Evolutionary conservation across 2,888 invertebrate genomes (phyloP).

Genomic region (Cryptocephalus moraei): DNA sequence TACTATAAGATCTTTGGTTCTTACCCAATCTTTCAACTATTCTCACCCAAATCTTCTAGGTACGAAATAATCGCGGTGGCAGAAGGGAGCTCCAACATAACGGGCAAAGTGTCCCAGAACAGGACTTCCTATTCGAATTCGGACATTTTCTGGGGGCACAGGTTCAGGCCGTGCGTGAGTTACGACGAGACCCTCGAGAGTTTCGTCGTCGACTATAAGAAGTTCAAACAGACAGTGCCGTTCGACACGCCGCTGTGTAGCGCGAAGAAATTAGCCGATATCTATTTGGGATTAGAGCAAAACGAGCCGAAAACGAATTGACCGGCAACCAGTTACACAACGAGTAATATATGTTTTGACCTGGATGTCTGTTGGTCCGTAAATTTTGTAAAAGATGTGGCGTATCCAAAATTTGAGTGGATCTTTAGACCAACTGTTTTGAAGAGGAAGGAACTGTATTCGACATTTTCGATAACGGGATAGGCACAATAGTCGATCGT

Average conservation of each 20-base stretch:
- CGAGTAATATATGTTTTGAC: too few species aligned
- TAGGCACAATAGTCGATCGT: too few species aligned
- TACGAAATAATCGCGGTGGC: slow-evolving; percentile 75
- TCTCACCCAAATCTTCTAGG: slow-evolving; percentile 41
- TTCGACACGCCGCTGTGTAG: slow-evolving; percentile 80
- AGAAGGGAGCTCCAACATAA: slow-evolving; percentile 71
- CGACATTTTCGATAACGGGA: too few species aligned
- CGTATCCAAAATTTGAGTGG: too few species aligned
- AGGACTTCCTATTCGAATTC: slow-evolving; percentile 67
- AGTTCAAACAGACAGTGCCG: slow-evolving; percentile 53
- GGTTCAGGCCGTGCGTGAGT: slow-evolving; percentile 47
- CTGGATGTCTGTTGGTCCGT: too few species aligned
- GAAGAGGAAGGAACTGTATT: too few species aligned
- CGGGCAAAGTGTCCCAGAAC: slow-evolving; percentile 62
- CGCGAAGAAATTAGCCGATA: slow-evolving; percentile 68
- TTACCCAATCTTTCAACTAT: too few species aligned
- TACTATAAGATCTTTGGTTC: too few species aligned
- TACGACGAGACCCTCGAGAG: slow-evolving; percentile 49
- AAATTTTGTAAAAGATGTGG: too few species aligned
- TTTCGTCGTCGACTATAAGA: slow-evolving; percentile 52
- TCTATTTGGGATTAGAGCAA: slow-evolving; percentile 23
- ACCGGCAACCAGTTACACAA: too few species aligned
- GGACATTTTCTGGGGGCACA: slow-evolving; percentile 76
- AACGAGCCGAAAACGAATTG: neutral
- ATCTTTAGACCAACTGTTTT: too few species aligned